Evolutionary conservation across 2,113 vertebrate genomes (phyloP).

Genomic region (Phalacrocorax pelagicus): DNA sequence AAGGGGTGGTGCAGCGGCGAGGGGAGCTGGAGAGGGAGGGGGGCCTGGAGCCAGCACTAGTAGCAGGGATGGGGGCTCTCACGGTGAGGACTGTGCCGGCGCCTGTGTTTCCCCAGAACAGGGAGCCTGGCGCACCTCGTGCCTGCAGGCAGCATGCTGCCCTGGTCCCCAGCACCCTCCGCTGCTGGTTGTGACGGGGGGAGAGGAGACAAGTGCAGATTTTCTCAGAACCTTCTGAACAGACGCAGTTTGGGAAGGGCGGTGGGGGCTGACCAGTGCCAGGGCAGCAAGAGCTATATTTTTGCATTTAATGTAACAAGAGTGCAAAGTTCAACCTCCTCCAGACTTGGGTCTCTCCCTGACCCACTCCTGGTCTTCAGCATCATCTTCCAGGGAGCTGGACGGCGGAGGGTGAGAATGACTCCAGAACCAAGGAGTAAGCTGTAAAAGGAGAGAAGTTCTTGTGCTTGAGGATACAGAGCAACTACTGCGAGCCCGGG

Average conservation of each 20-base stretch:
- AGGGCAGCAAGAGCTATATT: not conserved
- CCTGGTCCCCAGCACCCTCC: not conserved
- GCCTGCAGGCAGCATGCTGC: not conserved
- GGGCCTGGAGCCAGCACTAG: too few relatives aligned
- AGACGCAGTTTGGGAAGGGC: accelerated
- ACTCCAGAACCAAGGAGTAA: not conserved
- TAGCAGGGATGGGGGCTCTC: not conserved
- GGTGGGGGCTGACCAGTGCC: not conserved
- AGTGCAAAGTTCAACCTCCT: not conserved
- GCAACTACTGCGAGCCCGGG: not conserved
- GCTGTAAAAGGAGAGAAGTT: not conserved
- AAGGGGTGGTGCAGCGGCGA: accelerated
- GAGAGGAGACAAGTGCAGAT: not conserved
- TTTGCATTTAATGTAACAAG: not conserved
- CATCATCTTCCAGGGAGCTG: not conserved
- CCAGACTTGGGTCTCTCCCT: not conserved
- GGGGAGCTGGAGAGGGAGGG: not conserved
- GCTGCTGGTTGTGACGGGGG: not conserved
- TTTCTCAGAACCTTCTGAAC: not conserved
- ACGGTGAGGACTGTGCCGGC: not conserved
- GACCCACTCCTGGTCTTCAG: not conserved
- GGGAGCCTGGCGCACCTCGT: not conserved
- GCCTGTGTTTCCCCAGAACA: not conserved
- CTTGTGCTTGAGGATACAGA: not conserved
- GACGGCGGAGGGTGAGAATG: not conserved